Conservation (phyloP, 2,113 vertebrate genomes). For the Callionymus lyra region DNA sequence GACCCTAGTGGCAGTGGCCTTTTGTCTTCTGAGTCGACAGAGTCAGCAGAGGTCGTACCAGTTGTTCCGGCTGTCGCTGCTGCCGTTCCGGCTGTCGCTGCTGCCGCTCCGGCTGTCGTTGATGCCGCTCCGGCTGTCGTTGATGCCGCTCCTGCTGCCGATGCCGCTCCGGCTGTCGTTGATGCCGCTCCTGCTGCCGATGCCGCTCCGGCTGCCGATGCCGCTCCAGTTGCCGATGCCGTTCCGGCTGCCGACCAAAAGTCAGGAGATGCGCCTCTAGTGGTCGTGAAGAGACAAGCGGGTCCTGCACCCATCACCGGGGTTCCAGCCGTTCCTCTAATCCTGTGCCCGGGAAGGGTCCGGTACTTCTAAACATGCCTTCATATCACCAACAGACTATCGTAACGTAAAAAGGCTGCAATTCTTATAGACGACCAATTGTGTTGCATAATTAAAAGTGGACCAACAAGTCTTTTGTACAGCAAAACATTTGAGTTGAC, state of each 20-base stretch:
- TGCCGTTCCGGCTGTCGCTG: neutral
- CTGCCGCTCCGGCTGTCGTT: neutral
- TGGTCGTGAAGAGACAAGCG: too few relatives aligned
- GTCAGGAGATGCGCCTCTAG: too few relatives aligned
- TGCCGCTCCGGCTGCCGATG: neutral
- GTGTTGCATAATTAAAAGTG: too few relatives aligned
- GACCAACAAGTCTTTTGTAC: neutral
- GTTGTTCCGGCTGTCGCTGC: conserved; percentile 3
- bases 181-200: neutral
- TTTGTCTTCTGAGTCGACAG: conserved; percentile 53
- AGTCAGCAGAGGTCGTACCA: conserved; percentile 45
- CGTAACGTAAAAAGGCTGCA: neutral
- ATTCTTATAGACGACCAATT: neutral
- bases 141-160: neutral
- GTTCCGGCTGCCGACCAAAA: neutral
- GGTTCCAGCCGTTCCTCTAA: neutral
- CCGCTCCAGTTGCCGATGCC: neutral
- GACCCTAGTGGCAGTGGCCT: conserved; percentile 28
- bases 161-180: neutral
- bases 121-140: neutral
- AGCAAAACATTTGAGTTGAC: neutral
- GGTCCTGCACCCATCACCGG: neutral
- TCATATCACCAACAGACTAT: conserved; percentile 3
- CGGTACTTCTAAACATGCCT: conserved; percentile 39
- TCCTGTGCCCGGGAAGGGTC: conserved; percentile 56